phyloP scores from a whole-genome alignment of 2,888 invertebrate species.

The Lottia gigantea region DNA sequence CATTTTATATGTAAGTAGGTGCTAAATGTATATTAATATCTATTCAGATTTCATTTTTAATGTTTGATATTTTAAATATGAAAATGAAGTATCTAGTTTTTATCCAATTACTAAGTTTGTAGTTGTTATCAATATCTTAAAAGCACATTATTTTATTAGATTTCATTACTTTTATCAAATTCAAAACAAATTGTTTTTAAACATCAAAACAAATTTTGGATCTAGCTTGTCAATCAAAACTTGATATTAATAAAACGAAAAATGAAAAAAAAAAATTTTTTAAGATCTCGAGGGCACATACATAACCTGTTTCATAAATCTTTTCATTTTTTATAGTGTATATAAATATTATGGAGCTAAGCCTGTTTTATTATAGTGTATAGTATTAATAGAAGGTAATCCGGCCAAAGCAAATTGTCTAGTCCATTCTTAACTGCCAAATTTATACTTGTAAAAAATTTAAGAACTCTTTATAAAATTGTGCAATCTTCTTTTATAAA shows the following conservation, averaged over 20 bases:
- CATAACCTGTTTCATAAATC: background rate
- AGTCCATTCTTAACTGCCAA: no score
- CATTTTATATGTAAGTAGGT: background rate
- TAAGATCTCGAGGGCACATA: no score
- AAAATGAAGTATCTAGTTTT: background rate
- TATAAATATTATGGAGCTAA: background rate
- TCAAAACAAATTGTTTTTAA: no score
- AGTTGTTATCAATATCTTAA: background rate
- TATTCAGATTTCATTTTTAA: slow-evolving; percentile 1
- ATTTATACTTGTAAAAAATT: no score
- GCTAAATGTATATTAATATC: slow-evolving; percentile 1
- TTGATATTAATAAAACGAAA: no score
- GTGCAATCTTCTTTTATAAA: no score
- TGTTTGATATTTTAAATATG: background rate
- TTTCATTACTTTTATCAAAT: background rate
- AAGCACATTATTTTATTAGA: background rate
- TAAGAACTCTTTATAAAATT: no score
- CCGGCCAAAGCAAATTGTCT: background rate
- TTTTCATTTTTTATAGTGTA: slow-evolving; percentile 9
- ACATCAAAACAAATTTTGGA: no score
- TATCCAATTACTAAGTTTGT: slow-evolving; percentile 1
- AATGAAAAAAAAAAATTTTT: no score
- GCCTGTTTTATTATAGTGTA: background rate
- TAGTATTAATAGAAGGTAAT: background rate
- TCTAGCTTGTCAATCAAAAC: no score